Conservation (phyloP, 2,797 vertebrate species). For the Trematomus bernacchii region DNA sequence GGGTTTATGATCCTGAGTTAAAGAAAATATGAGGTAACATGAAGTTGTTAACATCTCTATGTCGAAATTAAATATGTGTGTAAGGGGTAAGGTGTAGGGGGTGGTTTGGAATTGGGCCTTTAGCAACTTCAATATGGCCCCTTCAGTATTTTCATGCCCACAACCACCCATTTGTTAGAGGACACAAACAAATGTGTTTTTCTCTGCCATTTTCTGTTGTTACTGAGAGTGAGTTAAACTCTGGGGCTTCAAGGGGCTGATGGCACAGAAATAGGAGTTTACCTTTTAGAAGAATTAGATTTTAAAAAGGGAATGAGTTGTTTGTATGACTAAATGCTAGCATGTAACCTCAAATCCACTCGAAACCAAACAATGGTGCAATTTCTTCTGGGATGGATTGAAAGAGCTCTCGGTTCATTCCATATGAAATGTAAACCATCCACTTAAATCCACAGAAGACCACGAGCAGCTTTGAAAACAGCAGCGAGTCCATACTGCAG, state of each 20-base stretch:
- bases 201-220: background rate
- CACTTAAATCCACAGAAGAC: conserved; percentile 45
- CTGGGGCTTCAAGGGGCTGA: too few species aligned
- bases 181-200: background rate
- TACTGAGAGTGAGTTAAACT: background rate
- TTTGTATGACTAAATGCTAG: conserved; percentile 34
- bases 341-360: conserved; percentile 36
- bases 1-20: too few species aligned
- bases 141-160: background rate
- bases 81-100: too few species aligned
- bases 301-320: conserved; percentile 39
- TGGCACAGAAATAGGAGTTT: background rate
- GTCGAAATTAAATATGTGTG: too few species aligned
- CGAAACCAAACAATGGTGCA: conserved; percentile 52
- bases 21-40: too few species aligned
- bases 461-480: conserved; percentile 47
- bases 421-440: conserved; percentile 55
- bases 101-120: too few species aligned
- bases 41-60: too few species aligned
- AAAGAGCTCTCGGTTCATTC: conserved; percentile 24
- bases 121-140: background rate
- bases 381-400: conserved; percentile 28
- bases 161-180: background rate
- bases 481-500: background rate
- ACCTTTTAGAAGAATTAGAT: conserved; percentile 1